Percentiles rank a stretch among this genome's conserved stretches.
Evolutionary conservation across 1,140 invertebrate genomes (phyloP).

Genomic region (Thalassaphorura encarpata): DNA sequence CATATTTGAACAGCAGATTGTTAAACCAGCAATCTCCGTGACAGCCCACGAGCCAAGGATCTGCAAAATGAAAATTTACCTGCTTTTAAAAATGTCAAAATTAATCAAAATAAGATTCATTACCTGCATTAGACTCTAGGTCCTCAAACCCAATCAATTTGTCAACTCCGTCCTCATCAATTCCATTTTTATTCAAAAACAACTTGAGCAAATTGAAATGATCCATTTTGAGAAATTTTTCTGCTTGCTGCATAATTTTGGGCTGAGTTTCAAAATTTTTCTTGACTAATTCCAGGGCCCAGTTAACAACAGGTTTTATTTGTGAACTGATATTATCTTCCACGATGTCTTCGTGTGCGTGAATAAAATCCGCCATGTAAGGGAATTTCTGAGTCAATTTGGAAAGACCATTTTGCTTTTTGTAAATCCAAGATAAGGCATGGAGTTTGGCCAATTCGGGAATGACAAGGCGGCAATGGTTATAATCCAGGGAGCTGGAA

Average conservation of each 20-base stretch:
- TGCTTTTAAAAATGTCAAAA: too few species aligned
- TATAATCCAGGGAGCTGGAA: conserved; percentile 43
- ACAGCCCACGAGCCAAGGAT: too few species aligned
- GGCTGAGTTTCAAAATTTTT: neutral
- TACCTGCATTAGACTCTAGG: neutral
- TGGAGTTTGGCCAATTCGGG: conserved; percentile 54
- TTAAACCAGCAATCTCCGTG: too few species aligned
- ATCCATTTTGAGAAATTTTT: neutral
- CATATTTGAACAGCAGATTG: too few species aligned
- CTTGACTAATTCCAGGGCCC: neutral
- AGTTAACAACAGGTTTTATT: neutral
- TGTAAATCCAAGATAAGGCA: conserved; percentile 44
- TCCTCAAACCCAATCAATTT: neutral
- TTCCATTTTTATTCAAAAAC: conserved; percentile 1
- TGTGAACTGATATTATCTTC: neutral
- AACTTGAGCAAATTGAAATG: neutral
- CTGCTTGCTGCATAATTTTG: neutral
- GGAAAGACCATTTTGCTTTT: neutral
- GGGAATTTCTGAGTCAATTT: neutral
- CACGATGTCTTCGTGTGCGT: neutral
- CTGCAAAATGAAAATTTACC: too few species aligned
- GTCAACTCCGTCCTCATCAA: conserved; percentile 1
- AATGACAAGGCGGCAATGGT: conserved; percentile 43
- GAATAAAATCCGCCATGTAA: neutral
- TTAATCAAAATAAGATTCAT: too few species aligned